Percentiles rank a stretch among this genome's conserved stretches.
phyloP scores from a whole-genome alignment of 2,113 vertebrate genomes.

The Boulengeromyrus knoepffleri region DNA sequence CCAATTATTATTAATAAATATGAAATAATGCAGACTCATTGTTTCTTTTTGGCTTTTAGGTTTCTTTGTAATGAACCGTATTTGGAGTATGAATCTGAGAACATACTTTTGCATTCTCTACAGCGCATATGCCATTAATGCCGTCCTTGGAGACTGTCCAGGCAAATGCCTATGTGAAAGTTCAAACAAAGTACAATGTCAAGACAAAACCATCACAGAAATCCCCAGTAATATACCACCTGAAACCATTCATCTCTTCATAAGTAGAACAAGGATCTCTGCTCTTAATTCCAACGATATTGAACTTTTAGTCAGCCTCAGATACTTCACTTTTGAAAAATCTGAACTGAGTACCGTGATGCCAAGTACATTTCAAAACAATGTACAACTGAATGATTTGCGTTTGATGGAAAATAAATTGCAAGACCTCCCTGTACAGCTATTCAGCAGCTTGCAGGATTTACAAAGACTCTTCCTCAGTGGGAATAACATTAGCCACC shows the following conservation, averaged over 20 bases:
- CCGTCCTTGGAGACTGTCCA: constrained; percentile 44
- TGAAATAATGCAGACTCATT: neutral
- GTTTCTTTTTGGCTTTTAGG: neutral
- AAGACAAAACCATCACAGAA: constrained; percentile 29
- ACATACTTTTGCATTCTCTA: constrained; percentile 31
- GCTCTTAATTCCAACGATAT: constrained; percentile 49
- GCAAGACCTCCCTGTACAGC: constrained; percentile 46
- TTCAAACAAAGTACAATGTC: constrained; percentile 23
- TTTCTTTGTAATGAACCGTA: constrained; percentile 21
- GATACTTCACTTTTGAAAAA: constrained; percentile 29
- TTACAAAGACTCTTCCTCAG: constrained; percentile 70
- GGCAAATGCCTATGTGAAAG: constrained; percentile 40
- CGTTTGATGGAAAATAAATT: constrained; percentile 37
- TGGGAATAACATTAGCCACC: constrained; percentile 64
- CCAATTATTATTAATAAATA: neutral
- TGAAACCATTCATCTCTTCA: constrained; percentile 24
- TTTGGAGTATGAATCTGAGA: constrained; percentile 38
- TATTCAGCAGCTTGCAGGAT: constrained; percentile 65
- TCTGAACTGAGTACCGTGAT: constrained; percentile 41
- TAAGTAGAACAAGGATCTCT: constrained; percentile 38
- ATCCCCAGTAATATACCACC: constrained; percentile 46
- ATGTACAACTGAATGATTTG: constrained; percentile 33
- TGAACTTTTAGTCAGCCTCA: constrained; percentile 32
- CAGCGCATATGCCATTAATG: constrained; percentile 36
- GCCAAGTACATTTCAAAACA: constrained; percentile 45